Percentiles rank a stretch among this genome's conserved stretches.
Evolutionary conservation across 2,797 vertebrate species (phyloP).

Genomic region (Acanthurus tractus): DNA sequence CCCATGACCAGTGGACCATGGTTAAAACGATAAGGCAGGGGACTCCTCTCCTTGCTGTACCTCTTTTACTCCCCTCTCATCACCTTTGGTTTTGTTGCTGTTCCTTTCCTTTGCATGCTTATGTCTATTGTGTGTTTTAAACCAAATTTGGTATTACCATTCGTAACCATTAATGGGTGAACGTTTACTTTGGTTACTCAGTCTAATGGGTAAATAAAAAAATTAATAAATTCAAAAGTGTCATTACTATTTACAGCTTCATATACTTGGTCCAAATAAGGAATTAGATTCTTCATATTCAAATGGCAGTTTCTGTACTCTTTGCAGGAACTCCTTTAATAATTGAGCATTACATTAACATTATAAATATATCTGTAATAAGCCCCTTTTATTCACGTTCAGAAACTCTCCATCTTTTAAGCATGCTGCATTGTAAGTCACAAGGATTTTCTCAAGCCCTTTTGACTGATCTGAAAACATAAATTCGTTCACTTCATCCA

Average conservation of each 20-base stretch:
- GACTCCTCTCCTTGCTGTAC: slow-evolving; percentile 41
- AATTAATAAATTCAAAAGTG: background rate
- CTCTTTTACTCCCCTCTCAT: slow-evolving; percentile 22
- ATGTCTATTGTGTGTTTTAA: slow-evolving; percentile 9
- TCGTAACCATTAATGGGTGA: background rate
- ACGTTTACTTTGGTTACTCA: background rate
- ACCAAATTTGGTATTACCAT: background rate
- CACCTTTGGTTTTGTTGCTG: slow-evolving; percentile 37
- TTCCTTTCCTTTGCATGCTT: background rate
- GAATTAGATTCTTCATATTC: slow-evolving; percentile 6
- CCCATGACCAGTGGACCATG: slow-evolving; percentile 63
- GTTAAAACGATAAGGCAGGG: slow-evolving; percentile 69
- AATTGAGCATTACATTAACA: slow-evolving; percentile 8
- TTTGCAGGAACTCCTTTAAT: slow-evolving; percentile 3
- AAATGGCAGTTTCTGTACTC: background rate
- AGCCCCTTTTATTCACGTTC: slow-evolving; percentile 6
- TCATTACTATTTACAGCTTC: background rate
- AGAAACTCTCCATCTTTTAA: background rate
- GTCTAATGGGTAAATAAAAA: background rate
- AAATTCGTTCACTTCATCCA: background rate
- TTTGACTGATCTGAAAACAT: slow-evolving; percentile 14
- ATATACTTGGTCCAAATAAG: background rate
- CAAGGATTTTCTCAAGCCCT: slow-evolving; percentile 16
- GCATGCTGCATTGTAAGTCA: background rate
- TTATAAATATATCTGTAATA: slow-evolving; percentile 22